Percentiles rank a stretch among this genome's conserved stretches.
Evolutionary conservation across 2,888 invertebrate genomes (phyloP).

Genomic region (Sminthurinus aureus): DNA sequence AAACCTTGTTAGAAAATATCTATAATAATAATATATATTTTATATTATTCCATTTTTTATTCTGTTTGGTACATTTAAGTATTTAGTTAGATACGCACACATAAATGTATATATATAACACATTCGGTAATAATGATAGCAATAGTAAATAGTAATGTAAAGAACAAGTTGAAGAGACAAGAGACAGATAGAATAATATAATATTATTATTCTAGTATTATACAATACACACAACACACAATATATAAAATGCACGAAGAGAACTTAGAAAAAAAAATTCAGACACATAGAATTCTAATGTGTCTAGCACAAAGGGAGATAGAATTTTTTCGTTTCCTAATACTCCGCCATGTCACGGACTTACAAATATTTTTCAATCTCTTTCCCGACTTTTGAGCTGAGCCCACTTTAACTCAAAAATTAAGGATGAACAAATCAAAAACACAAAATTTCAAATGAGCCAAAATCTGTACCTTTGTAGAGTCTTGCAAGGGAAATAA

Average conservation of each 20-base stretch:
- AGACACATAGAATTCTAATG: conserved; percentile 17
- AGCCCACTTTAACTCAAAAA: conserved; percentile 18
- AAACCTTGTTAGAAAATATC: neutral
- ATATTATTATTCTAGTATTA: too few species aligned
- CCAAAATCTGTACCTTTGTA: conserved; percentile 16
- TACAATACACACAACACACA: neutral
- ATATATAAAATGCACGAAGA: neutral
- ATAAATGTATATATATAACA: neutral
- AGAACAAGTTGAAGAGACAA: too few species aligned
- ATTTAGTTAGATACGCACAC: too few species aligned
- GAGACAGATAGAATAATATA: too few species aligned
- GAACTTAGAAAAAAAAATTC: conserved; percentile 8
- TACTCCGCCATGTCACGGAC: conserved; percentile 85
- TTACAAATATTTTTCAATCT: conserved; percentile 71
- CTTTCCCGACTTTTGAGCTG: conserved; percentile 2
- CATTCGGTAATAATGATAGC: too few species aligned
- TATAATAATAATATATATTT: neutral
- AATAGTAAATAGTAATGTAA: too few species aligned
- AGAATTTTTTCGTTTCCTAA: conserved; percentile 16
- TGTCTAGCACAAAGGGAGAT: too few species aligned
- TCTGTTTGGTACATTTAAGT: too few species aligned
- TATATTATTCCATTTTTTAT: too few species aligned
- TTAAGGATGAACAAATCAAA: neutral
- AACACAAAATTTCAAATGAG: conserved; percentile 5
- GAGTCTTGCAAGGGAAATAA: neutral